These are phyloP conservation scores for Mycetomoellerius zeteki DNA, from an alignment of 1,140 invertebrate genomes.

Conservation along the genomic window DNA sequence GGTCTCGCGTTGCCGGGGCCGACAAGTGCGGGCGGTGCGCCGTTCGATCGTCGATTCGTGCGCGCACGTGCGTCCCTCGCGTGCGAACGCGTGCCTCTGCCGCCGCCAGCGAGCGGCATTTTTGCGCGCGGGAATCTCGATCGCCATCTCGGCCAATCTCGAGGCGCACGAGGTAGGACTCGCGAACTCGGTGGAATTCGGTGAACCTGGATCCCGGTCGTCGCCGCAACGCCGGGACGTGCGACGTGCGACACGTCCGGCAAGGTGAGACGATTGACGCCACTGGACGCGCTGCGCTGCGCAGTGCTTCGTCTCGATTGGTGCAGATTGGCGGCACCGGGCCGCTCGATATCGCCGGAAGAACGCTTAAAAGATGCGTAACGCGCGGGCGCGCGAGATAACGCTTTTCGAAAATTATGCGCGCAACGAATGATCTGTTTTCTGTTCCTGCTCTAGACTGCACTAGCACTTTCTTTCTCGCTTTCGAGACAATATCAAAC, in stretches of 20 bases:
- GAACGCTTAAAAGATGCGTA: neutral
- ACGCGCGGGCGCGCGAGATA: neutral
- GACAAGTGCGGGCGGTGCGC: neutral
- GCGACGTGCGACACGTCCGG: neutral
- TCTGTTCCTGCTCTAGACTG: no score
- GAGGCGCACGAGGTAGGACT: neutral
- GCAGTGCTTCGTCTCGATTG: neutral
- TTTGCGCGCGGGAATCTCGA: neutral
- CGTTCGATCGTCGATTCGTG: conserved; percentile 6
- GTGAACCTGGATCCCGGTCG: neutral
- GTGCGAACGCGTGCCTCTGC: neutral
- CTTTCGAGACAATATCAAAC: no score
- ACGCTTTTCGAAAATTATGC: neutral
- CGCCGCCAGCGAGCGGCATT: neutral
- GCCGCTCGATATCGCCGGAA: conserved; percentile 1
- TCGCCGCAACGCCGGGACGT: neutral
- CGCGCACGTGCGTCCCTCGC: conserved; percentile 40
- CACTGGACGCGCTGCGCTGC: neutral
- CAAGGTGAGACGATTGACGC: neutral
- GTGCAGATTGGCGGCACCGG: neutral
- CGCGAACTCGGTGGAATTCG: neutral
- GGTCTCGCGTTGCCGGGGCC: conserved; percentile 10
- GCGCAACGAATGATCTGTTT: no score
- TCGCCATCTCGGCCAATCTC: neutral
- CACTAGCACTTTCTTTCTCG: no score